Base-by-base conservation (phyloP, 2,113 vertebrate genomes). In the Apodemus speciosus region DNA sequence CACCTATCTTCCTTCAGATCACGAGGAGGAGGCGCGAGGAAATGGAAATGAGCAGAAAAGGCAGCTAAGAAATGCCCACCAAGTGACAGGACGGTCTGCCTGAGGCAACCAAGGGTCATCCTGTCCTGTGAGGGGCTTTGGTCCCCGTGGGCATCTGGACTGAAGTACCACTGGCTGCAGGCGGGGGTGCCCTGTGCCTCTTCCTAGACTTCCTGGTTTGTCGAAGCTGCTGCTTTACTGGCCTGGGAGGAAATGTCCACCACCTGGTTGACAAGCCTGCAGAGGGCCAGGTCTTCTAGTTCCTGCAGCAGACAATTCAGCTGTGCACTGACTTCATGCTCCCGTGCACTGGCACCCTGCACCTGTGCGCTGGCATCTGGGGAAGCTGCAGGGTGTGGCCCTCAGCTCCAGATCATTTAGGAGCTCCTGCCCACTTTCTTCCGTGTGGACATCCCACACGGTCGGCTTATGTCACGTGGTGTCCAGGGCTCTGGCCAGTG, bases 391-490 rank as follows among this genome's bases (percentile, higher is more conserved):
- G 84, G 1, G 98, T n/a, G n/a, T 97, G 93, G 95, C 71, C 5
- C 0, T 76, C 93, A 98, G 94, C 71, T 43, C 95, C 38, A 98
- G 85, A 2, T 97, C 30, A 6, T 97, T 98, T 91, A 99, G 95
- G 90, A 98, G 99, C 46, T 97, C 94, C 43, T 72, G 91, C 27
- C 92, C 86, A 6, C 98, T 98, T 8, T 97, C 98, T 0, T 97
- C 97, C 91, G 99, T 91, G 96, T 99, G 98, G 94, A 99, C 97
- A 25, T 98, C 98, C 86, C 98, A 98, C 38, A 98, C 92, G 0
- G 99, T 98, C 20, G 99, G 97, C 88, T 99, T 98, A 0, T 99
- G 99, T n/a, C 98, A 97, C 0, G 98, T 99, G 62, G 98, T 97
- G 94, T 99, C 99, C 93, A 99, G 86, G 11, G 99, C 98, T 2